Evolutionary conservation across 2,888 invertebrate species (phyloP).

Genomic region (Cetonia aurata): DNA sequence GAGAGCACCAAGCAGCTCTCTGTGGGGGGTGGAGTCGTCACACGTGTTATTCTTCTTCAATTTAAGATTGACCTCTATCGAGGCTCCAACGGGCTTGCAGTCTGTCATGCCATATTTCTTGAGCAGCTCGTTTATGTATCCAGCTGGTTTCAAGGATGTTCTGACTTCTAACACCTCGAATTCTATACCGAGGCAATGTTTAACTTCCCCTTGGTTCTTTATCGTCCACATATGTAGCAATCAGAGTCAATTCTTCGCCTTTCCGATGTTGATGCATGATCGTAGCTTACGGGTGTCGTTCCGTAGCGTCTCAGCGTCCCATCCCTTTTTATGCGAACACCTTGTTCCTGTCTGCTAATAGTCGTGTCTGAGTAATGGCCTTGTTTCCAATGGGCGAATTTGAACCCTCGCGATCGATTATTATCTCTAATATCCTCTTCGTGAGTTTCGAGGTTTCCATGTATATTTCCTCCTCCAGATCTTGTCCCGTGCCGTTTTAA

Average conservation of each 20-base stretch:
- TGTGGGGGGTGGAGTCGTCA: conserved; percentile 42
- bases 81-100: conserved; percentile 53
- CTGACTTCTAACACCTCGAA: conserved; percentile 44
- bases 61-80: conserved; percentile 47
- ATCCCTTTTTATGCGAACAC: neutral
- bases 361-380: no score
- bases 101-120: conserved; percentile 54
- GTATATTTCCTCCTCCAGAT: conserved; percentile 35
- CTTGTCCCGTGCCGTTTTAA: no score
- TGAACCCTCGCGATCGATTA: no score
- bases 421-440: neutral
- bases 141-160: conserved; percentile 48
- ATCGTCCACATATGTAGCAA: conserved; percentile 53
- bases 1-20: conserved; percentile 46
- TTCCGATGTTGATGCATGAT: no score
- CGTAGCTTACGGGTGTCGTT: neutral
- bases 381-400: no score
- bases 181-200: conserved; percentile 54
- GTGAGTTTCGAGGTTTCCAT: conserved; percentile 38
- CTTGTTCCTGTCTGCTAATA: neutral
- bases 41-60: conserved; percentile 23
- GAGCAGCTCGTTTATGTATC: no score
- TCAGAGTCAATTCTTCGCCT: conserved; percentile 48
- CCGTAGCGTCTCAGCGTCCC: neutral
- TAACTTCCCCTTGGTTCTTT: conserved; percentile 50